These are phyloP conservation scores for Dreissena rostriformis DNA, from an alignment of 1,140 invertebrate species.

Conservation along the genomic window DNA sequence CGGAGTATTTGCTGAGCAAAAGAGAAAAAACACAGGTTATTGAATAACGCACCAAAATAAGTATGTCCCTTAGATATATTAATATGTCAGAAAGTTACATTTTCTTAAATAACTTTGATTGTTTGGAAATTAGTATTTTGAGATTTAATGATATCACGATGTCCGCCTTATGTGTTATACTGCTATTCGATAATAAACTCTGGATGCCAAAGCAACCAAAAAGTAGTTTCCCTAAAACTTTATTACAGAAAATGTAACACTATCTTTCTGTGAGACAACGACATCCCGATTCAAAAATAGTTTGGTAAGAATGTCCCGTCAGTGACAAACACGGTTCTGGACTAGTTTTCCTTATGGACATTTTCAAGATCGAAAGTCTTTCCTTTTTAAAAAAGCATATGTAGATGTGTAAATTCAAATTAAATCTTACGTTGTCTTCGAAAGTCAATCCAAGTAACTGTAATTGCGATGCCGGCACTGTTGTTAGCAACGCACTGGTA, in stretches of 20 bases:
- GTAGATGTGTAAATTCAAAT: no score
- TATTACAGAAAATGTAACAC: no score
- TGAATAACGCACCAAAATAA: neutral
- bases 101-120: neutral
- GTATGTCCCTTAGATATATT: neutral
- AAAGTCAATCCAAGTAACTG: conserved; percentile 22
- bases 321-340: neutral
- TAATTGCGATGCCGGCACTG: conserved; percentile 6
- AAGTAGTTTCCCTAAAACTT: no score
- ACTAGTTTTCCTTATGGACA: neutral
- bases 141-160: neutral
- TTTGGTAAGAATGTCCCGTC: neutral
- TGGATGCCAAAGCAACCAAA: neutral
- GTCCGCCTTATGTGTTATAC: neutral
- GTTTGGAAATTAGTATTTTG: neutral
- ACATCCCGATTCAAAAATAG: neutral
- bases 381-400: no score
- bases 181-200: neutral
- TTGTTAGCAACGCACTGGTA: conserved; percentile 50
- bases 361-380: no score
- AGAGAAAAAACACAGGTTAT: neutral
- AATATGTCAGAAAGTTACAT: neutral
- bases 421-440: conserved; percentile 17
- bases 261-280: no score
- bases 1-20: conserved; percentile 8